Percentiles rank a stretch among this genome's conserved stretches.
phyloP scores from a whole-genome alignment of 2,113 vertebrate genomes.

The Cheilinus undulatus region DNA sequence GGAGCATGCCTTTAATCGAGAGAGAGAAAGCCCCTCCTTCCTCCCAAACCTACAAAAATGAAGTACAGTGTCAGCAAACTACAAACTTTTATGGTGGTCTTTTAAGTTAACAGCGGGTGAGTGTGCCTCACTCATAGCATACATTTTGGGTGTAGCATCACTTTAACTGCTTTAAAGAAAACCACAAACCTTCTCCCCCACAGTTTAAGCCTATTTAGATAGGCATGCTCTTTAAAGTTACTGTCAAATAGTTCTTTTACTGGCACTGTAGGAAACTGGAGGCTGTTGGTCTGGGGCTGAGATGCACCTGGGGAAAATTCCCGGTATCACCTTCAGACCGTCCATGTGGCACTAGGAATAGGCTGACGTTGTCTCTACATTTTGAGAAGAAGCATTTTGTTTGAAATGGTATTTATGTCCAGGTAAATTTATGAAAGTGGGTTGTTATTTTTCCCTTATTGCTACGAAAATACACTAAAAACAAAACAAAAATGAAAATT shows the following conservation, averaged over 20 bases:
- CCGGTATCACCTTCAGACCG: constrained; percentile 8
- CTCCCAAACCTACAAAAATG: not conserved
- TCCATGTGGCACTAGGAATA: constrained; percentile 32
- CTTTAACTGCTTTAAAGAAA: constrained; percentile 53
- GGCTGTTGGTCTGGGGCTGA: constrained; percentile 56
- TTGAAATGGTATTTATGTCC: not conserved
- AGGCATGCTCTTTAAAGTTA: constrained; percentile 48
- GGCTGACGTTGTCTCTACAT: not conserved
- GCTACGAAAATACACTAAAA: no score
- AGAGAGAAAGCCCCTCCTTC: constrained; percentile 4
- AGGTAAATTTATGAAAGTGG: no score
- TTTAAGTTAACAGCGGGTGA: constrained; percentile 48
- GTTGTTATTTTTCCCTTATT: no score
- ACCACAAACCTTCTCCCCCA: constrained; percentile 56
- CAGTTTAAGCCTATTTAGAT: constrained; percentile 60
- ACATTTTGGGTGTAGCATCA: constrained; percentile 43
- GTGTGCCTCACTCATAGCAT: constrained; percentile 37
- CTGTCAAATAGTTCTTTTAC: constrained; percentile 65
- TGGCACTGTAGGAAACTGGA: constrained; percentile 65
- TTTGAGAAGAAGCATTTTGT: not conserved
- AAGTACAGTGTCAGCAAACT: constrained; percentile 56
- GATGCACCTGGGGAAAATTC: constrained; percentile 59
- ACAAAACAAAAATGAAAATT: no score
- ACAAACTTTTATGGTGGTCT: constrained; percentile 48
- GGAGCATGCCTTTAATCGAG: constrained; percentile 26